Base-by-base conservation (phyloP, 2,888 invertebrate genomes). In the Charanyca ferruginea region DNA sequence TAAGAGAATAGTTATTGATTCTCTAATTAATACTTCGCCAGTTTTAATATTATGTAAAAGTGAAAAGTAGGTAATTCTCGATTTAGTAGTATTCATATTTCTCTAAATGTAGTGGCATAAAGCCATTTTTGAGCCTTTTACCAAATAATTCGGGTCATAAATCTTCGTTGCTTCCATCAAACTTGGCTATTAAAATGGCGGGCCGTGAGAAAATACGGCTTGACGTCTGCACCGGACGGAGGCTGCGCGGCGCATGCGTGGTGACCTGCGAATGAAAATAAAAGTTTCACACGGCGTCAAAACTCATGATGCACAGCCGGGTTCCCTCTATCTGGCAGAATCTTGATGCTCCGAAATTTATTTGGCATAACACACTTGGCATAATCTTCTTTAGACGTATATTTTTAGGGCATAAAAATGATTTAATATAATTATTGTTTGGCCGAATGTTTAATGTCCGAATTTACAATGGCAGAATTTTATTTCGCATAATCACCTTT, bases 211-310 rank as follows among this genome's bases (percentile, higher is more conserved):
- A 16, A 9, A 41, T 49, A 49, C 5, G 22, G 18, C 16, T 7
- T 68, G 52, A 45, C 67, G 38, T 74, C 8, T 68, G 75, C 68
- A 75, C 32, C 38, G 16, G 45, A 23, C 22, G 32, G 47, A 68
- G 47, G 32, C 41, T 68, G 76, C 76, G 32, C n/a, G 3, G 25
- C 69, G 68, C 68, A 75, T 75, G 76, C 76, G 68, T n/a, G 22
- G 5, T 67, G 68, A 68, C 75, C 75, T 9, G 35, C n/a, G 1
- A 38, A 4, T 52, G 68, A 52, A 74, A 67, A 67, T 42, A 52
- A 67, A 52, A 53, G 66, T 66, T 51, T 52, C 23, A 32, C 22
- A 35, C 20, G 11, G 9, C 41, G 25, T 38, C 35, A 65, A 23
- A 23, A 52, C 41, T 41, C 45, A 41, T 47, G 20, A 67, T 51